phyloP scores from a whole-genome alignment of 2,888 invertebrate species.

The Congeria kusceri region DNA sequence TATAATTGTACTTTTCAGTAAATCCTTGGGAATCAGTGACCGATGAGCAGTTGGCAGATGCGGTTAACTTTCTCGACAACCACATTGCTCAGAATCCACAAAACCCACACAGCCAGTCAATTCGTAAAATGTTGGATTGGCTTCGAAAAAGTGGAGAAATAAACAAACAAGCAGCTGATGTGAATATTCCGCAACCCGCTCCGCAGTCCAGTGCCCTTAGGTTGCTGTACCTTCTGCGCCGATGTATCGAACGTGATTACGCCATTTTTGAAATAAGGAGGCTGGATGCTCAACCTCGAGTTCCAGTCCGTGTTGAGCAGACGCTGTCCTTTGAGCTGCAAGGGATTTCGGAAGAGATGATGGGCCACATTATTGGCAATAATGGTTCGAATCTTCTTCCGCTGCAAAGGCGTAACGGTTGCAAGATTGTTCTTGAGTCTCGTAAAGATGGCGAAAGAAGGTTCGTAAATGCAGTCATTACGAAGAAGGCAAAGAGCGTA shows the following conservation, averaged over 20 bases:
- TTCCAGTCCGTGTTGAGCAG: slow-evolving; percentile 4
- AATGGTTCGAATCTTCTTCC: not conserved
- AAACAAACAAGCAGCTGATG: not conserved
- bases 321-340: slow-evolving; percentile 6
- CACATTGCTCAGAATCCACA: slow-evolving; percentile 18
- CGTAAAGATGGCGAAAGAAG: not conserved
- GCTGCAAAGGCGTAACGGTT: not conserved
- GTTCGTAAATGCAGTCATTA: slow-evolving; percentile 23
- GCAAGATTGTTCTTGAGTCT: not conserved
- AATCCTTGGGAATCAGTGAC: slow-evolving; percentile 42
- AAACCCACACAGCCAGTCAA: not conserved
- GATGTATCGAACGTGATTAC: slow-evolving; percentile 25
- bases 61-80: slow-evolving; percentile 45
- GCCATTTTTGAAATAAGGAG: slow-evolving; percentile 15
- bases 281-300: not conserved
- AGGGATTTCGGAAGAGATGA: not conserved
- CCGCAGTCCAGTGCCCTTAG: slow-evolving; percentile 16
- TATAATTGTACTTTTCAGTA: slow-evolving; percentile 27
- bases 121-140: slow-evolving; percentile 12
- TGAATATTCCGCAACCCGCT: not conserved
- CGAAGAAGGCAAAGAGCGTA: slow-evolving; percentile 17
- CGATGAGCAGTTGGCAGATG: slow-evolving; percentile 23
- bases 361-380: not conserved
- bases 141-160: slow-evolving; percentile 20
- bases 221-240: slow-evolving; percentile 26